These are phyloP conservation scores for Kryptopterus vitreolus DNA, from an alignment of 2,797 vertebrate genomes.

Conservation along the genomic window DNA sequence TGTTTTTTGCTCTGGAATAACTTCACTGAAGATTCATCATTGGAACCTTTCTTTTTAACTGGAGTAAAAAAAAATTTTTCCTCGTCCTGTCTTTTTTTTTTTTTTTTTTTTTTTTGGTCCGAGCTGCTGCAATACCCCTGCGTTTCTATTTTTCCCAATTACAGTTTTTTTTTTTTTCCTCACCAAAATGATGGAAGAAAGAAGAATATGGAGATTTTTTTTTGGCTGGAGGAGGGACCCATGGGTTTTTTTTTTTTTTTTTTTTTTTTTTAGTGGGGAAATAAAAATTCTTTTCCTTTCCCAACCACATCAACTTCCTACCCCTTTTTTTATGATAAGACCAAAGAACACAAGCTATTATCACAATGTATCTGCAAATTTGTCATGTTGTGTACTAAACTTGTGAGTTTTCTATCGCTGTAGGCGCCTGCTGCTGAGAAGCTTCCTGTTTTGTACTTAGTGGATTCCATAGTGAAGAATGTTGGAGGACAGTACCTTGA, in stretches of 20 bases:
- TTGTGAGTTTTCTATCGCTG: conserved; percentile 98
- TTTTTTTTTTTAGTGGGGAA: too few relatives aligned
- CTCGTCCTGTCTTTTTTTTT: too few relatives aligned
- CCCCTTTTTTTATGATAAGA: not conserved
- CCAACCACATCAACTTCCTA: not conserved
- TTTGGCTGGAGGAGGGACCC: too few relatives aligned
- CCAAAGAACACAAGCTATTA: conserved; percentile 19
- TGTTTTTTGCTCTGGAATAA: conserved; percentile 11
- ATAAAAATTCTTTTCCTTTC: too few relatives aligned
- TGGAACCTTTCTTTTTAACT: not conserved
- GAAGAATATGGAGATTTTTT: too few relatives aligned
- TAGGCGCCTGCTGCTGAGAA: conserved; percentile 95
- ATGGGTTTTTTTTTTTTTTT: too few relatives aligned
- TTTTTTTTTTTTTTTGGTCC: conserved; percentile 1
- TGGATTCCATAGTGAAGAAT: conserved; percentile 99
- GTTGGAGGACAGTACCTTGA: conserved; percentile 98
- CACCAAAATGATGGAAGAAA: not conserved
- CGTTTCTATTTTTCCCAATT: too few relatives aligned
- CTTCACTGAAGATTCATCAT: conserved; percentile 21
- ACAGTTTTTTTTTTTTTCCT: not conserved
- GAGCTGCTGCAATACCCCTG: not conserved
- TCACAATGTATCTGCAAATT: conserved; percentile 47
- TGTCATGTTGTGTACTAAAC: conserved; percentile 87
- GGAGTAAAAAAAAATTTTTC: too few relatives aligned
- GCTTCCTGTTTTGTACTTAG: conserved; percentile 99